Conservation (phyloP, 2,113 vertebrate species). For the Megalops atlanticus region DNA sequence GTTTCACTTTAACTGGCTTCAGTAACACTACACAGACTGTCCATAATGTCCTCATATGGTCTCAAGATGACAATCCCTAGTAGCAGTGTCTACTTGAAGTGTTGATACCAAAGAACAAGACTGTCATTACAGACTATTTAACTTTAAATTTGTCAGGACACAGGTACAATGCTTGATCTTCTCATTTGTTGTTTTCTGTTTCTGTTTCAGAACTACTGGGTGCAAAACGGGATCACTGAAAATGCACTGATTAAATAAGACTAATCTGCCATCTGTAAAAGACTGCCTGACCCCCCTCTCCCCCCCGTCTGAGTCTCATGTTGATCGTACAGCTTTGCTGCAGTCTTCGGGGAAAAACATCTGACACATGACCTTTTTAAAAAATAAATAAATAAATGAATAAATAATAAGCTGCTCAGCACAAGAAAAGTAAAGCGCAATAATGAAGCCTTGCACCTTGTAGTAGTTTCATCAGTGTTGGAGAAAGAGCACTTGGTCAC, state of each 20-base stretch:
- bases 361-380: not conserved
- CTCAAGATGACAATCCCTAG: too few species aligned
- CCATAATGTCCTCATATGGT: too few species aligned
- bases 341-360: not conserved
- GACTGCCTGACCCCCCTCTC: slow-evolving; percentile 24
- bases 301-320: slow-evolving; percentile 50
- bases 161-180: too few species aligned
- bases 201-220: slow-evolving; percentile 46
- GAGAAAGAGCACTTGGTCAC: not conserved
- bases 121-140: too few species aligned
- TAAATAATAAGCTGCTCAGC: too few species aligned
- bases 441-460: not conserved
- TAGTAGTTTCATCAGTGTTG: not conserved
- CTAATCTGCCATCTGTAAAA: slow-evolving; percentile 49
- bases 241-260: slow-evolving; percentile 58
- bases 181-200: not conserved
- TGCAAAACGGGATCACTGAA: slow-evolving; percentile 39
- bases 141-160: too few species aligned
- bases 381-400: too few species aligned
- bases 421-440: not conserved
- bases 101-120: too few species aligned
- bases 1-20: not conserved
- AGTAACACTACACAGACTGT: not conserved
- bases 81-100: too few species aligned
- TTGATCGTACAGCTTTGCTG: slow-evolving; percentile 1